Evolutionary conservation across 30 jellyfish, hydroid and myxozoan species (phyloP).

Genomic region (Cassiopea xamachana): DNA sequence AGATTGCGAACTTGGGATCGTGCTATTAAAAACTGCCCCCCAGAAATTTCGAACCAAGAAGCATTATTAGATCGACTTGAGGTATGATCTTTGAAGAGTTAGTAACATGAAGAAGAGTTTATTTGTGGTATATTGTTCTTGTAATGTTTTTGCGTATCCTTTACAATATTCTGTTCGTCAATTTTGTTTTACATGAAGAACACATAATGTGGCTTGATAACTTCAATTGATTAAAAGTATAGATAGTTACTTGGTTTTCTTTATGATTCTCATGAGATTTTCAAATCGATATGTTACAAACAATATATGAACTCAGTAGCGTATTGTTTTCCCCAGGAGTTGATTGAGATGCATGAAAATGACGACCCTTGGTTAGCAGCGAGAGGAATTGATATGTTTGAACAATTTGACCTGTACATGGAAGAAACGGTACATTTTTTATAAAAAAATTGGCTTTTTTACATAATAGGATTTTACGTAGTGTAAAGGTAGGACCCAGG

Average conservation of each 20-base stretch:
- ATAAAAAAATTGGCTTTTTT: not conserved
- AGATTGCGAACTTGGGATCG: slow-evolving; percentile 84
- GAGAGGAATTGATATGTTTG: slow-evolving; percentile 78
- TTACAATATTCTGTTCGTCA: too few species aligned
- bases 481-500: too few species aligned
- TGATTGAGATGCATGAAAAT: slow-evolving; percentile 83
- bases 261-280: too few species aligned
- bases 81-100: slow-evolving; percentile 33
- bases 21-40: slow-evolving; percentile 79
- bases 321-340: slow-evolving; percentile 48
- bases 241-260: too few species aligned
- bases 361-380: slow-evolving; percentile 92
- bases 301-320: not conserved
- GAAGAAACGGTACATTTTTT: slow-evolving; percentile 49
- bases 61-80: slow-evolving; percentile 84
- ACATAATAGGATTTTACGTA: too few species aligned
- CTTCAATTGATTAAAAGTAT: too few species aligned
- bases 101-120: too few species aligned
- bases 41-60: slow-evolving; percentile 76
- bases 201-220: too few species aligned
- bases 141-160: not conserved
- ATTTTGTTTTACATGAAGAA: too few species aligned
- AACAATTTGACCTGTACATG: slow-evolving; percentile 60
- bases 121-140: too few species aligned
- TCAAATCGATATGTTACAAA: too few species aligned